Conservation (phyloP, 1,140 invertebrate species). For the Zaprionus tsacasi region DNA sequence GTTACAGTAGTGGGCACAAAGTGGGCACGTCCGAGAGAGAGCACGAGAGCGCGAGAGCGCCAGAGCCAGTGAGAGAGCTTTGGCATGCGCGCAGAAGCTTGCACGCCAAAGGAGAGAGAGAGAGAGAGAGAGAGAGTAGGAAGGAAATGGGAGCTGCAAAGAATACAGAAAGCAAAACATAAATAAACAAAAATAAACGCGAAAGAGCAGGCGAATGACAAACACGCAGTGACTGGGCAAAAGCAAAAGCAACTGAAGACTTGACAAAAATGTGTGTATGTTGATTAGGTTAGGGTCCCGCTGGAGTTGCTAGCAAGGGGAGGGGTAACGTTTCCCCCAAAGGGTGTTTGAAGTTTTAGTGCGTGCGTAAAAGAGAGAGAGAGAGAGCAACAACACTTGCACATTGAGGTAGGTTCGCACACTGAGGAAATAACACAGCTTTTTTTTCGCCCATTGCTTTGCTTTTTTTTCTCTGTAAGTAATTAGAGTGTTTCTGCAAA, state of each 20-base stretch:
- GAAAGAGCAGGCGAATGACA: conserved; percentile 63
- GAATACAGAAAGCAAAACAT: conserved; percentile 79
- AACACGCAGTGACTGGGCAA: conserved; percentile 35
- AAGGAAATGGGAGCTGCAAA: conserved; percentile 62
- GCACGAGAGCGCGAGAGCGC: conserved; percentile 15
- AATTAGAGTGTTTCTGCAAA: conserved; percentile 4
- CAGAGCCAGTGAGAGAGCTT: conserved; percentile 27
- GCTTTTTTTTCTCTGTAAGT: not conserved
- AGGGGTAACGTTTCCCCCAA: not conserved
- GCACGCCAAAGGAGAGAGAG: conserved; percentile 5
- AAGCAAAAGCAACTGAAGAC: not conserved
- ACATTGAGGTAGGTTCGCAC: conserved; percentile 74
- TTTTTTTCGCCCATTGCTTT: not conserved
- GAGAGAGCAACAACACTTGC: conserved; percentile 33
- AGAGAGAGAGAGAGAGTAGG: conserved; percentile 4
- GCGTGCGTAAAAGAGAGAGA: conserved; percentile 51
- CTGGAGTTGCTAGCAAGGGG: conserved; percentile 11
- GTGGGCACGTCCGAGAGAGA: conserved; percentile 54
- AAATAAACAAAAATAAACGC: conserved; percentile 82
- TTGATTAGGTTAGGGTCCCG: conserved; percentile 42
- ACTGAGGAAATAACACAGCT: too few relatives aligned
- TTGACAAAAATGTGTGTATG: not conserved
- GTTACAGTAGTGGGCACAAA: conserved; percentile 31
- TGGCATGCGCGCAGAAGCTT: conserved; percentile 20
- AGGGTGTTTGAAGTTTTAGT: conserved; percentile 23